Base-by-base conservation (phyloP, 2,797 vertebrate species). In the Mus minutoides region DNA sequence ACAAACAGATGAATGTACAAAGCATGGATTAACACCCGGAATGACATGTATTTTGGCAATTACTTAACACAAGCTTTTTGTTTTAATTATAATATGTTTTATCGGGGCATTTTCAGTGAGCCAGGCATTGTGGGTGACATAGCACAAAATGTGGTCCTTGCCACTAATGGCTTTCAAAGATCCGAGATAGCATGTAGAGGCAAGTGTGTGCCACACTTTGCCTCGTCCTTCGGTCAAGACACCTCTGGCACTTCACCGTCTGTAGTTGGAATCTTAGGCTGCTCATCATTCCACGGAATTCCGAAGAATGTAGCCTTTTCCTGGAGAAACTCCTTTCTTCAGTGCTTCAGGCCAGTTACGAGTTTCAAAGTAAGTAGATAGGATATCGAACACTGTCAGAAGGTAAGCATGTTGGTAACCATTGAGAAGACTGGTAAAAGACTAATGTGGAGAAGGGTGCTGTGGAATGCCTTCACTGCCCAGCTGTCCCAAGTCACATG, bases 321-420 rank as follows among this genome's bases (percentile, higher is more conserved):
- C 99, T 64, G 56, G 92, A 29, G 99, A 99, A 94, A 99, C 99
- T 62, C 99, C 99, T 10, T 97, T 96, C 96, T 98, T 98, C 97
- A 99, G 93, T 1, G 99, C 99, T 95, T 98, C 98, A 1, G 98
- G 98, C 99, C 99, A 99, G 97, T 98, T 99, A 82, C 94, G 98
- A 0, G 99, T 99, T 80, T 98, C 98, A 5, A 97, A 98, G 97
- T 99, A 99, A 0, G 98, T 98, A 93, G 98, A 96, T 78, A 99
- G 97, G 97, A 99, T 98, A 96, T 99, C 99, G 85, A 99, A 99
- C 75, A 99, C 99, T 99, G 98, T n/a, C 29, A 58, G 94, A 83
- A 60, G 84, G 46, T 94, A 96, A 92, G 16, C 2, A 96, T 94
- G 93, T 64, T 26, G 90, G 4, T 62, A 52, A 92, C n/a, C 71